phyloP scores from a whole-genome alignment of 2,888 invertebrate genomes.

The Mystacides longicornis region DNA sequence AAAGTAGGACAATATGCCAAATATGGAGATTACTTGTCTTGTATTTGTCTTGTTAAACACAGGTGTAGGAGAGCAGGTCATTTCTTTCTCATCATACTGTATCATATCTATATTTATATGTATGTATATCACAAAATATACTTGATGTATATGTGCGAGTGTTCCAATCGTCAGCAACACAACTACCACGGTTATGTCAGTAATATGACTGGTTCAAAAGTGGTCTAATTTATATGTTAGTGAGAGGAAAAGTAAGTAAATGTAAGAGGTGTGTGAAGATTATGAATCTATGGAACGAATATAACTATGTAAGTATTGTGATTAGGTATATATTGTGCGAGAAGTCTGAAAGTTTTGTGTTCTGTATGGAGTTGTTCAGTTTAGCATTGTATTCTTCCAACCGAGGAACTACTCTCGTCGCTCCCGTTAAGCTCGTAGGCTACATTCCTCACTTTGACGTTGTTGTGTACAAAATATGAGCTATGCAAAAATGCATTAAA shows the following conservation, averaged over 20 bases:
- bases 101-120: neutral
- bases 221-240: slow-evolving; percentile 6
- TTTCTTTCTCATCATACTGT: too few species aligned
- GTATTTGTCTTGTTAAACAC: too few species aligned
- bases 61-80: too few species aligned
- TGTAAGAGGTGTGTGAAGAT: slow-evolving; percentile 20
- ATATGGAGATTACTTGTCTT: too few species aligned
- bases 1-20: too few species aligned
- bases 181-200: neutral
- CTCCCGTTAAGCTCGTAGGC: slow-evolving; percentile 24
- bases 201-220: slow-evolving; percentile 5
- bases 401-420: too few species aligned
- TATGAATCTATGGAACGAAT: slow-evolving; percentile 24
- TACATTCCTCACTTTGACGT: neutral
- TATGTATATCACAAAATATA: neutral
- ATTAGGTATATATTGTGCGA: slow-evolving; percentile 12
- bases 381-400: slow-evolving; percentile 17
- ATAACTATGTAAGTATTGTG: slow-evolving; percentile 17
- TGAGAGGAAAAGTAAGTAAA: neutral
- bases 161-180: neutral
- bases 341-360: slow-evolving; percentile 25
- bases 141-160: neutral
- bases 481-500: too few species aligned
- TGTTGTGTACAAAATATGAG: too few species aligned
- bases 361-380: slow-evolving; percentile 24